A percentile compares a stretch with the other conserved stretches of the same genome.
Evolutionary conservation across 92 coral and sea anemone species (phyloP).

Genomic region (Nematostella vectensis): DNA sequence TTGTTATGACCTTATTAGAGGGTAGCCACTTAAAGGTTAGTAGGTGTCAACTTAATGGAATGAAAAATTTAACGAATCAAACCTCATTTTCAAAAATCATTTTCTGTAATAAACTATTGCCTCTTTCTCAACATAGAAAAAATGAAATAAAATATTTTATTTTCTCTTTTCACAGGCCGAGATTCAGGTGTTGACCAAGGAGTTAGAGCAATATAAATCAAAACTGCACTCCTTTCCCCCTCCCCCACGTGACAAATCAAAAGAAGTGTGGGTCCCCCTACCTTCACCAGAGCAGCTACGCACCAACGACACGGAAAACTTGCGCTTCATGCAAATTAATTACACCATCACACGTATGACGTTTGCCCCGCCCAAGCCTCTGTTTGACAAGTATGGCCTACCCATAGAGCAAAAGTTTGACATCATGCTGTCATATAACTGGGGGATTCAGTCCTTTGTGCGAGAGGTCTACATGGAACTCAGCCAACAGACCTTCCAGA

Average conservation of each 20-base stretch:
- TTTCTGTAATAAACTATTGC: too few species aligned
- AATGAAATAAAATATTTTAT: too few species aligned
- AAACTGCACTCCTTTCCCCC: slow-evolving; percentile 66
- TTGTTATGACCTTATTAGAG: too few species aligned
- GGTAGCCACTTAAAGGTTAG: too few species aligned
- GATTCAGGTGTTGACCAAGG: slow-evolving; percentile 46
- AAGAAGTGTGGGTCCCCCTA: slow-evolving; percentile 20
- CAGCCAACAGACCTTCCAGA: slow-evolving; percentile 53
- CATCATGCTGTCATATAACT: slow-evolving; percentile 71
- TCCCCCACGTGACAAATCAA: slow-evolving; percentile 31
- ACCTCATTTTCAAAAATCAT: too few species aligned
- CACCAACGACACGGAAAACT: slow-evolving; percentile 29
- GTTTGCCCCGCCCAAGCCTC: slow-evolving; percentile 69
- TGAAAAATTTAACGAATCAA: too few species aligned
- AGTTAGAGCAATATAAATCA: slow-evolving; percentile 32
- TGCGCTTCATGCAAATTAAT: slow-evolving; percentile 52
- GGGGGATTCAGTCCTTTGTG: slow-evolving; percentile 70
- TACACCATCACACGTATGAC: slow-evolving; percentile 70
- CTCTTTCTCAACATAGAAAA: too few species aligned
- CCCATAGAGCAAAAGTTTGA: slow-evolving; percentile 70
- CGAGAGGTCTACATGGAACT: slow-evolving; percentile 75
- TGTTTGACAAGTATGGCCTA: slow-evolving; percentile 65
- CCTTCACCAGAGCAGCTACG: slow-evolving; percentile 36
- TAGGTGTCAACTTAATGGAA: too few species aligned
- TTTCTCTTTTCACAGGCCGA: slow-evolving; percentile 38